Base-by-base conservation (phyloP, 2,888 invertebrate genomes). In the Pyrrhia umbra region DNA sequence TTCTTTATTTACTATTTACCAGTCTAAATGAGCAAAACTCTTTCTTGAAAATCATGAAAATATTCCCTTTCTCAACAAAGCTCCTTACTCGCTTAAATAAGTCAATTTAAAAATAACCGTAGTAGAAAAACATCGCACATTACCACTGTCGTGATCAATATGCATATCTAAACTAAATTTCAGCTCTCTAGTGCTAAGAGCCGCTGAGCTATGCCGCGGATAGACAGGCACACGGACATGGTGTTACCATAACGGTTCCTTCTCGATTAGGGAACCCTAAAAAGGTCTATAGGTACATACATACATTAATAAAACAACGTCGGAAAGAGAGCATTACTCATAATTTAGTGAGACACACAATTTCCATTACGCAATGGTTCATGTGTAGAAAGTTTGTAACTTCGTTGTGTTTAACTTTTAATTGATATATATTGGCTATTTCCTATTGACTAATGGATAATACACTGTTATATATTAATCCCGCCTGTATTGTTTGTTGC, bases 261-360 rank as follows among this genome's bases (percentile, higher is more conserved):
- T n/a, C n/a, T n/a, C n/a, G n/a, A n/a, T n/a, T n/a, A n/a, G n/a
- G n/a, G n/a, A n/a, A n/a, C n/a, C n/a, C n/a, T n/a, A n/a, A n/a
- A 34, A 34, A 34, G 34, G 13, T 34, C n/a, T 4, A 9, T n/a
- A n/a, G n/a, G n/a, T n/a, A n/a, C n/a, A n/a, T 2, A 25, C 2
- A n/a, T 6, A 43, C 37, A 4, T n/a, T 10, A 52, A 21, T 45
- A 27, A 45, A 54, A 69, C 23, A 40, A 6, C 13, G 40, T 40
- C 40, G 64, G 58, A 52, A 63, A 70, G 15, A 6, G 30, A 52
- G 42, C 71, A 76, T 73, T 42, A 75, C 30, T 75, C 60, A 60
- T 42, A 54, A 73, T 73, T 64, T 55, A 42, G 20, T 43, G 34
- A 30, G 60, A 72, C 71, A 70, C 21, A 64, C 37, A 56, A 70